These are phyloP conservation scores for Phocides pigmalion DNA, from an alignment of 1,140 invertebrate genomes.

Conservation along the genomic window DNA sequence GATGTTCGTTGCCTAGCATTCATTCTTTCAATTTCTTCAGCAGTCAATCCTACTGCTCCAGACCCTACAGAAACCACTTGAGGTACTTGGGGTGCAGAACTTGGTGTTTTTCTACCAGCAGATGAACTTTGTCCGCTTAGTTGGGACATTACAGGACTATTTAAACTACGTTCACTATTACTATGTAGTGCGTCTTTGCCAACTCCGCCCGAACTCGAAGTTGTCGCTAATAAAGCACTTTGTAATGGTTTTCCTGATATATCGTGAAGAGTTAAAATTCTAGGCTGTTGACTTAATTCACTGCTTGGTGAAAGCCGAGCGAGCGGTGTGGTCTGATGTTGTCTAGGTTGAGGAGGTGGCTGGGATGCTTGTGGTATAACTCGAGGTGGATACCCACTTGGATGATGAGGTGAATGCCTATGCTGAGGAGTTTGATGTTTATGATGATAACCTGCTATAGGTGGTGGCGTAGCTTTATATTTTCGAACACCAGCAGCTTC, in stretches of 20 bases:
- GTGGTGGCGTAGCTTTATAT: conserved; percentile 92
- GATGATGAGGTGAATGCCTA: conserved; percentile 88
- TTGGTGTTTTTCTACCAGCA: conserved; percentile 87
- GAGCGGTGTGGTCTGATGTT: conserved; percentile 94
- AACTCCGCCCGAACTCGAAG: conserved; percentile 92
- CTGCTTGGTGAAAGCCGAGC: conserved; percentile 95
- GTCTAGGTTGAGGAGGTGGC: conserved; percentile 86
- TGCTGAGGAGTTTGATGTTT: conserved; percentile 90
- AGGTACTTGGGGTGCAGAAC: conserved; percentile 85
- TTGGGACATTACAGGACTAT: conserved; percentile 95
- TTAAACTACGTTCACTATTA: conserved; percentile 94
- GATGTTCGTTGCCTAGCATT: conserved; percentile 93
- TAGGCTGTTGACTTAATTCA: conserved; percentile 95
- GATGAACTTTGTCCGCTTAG: conserved; percentile 92
- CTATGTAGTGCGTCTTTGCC: conserved; percentile 93
- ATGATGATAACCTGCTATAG: conserved; percentile 89
- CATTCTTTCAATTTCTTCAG: conserved; percentile 96
- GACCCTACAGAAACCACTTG: conserved; percentile 85
- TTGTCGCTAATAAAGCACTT: conserved; percentile 93
- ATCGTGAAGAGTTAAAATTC: conserved; percentile 96
- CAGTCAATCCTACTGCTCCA: conserved; percentile 92
- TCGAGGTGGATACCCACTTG: conserved; percentile 87
- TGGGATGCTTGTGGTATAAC: conserved; percentile 88
- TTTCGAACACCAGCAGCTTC: conserved; percentile 92
- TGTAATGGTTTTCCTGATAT: conserved; percentile 96